Base-by-base conservation (phyloP, 1,140 invertebrate genomes). In the Diplogasteroides magnus region DNA sequence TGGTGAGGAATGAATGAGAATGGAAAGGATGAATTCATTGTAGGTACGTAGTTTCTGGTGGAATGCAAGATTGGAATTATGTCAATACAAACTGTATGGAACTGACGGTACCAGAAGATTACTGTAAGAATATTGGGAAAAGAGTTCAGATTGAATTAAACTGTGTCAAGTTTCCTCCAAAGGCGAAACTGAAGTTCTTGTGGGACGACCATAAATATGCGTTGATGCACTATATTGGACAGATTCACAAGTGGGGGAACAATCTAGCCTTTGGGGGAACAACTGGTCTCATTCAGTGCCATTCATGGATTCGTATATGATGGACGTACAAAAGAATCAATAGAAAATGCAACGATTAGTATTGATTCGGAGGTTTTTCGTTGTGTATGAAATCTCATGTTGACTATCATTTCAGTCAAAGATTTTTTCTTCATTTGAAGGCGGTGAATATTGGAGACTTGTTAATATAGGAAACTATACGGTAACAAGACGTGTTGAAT, bases 11-110 rank as follows among this genome's bases (percentile, higher is more conserved):
- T 19, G 37, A 48, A 11, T 48, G 37, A 48, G 37, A 48, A 19
- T 48, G 6, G 6, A 6, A 48, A 11, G 6, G 6, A 48, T 48
- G 6, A 48, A 48, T 48, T 48, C 37, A 11, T 48, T 19, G 37
- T 32, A 71, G 69, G 69, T 85, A 85, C 72, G 82, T 84, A 61
- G 84, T 86, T 0, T 69, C 78, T 61, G 79, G 93, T 0, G 94
- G 94, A 15, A 97, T 98, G 94, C 95, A 98, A 56, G 95, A 98
- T 83, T 98, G 91, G 89, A 97, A 95, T 84, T 98, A 98, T 82
- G 73, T 95, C 0, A 86, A 90, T 68, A 90, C 91, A 15, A 94
- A 91, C 77, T 93, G 91, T 78, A 91, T 96, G 86, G 94, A 97
- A 83, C 85, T 97, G 0, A 97, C 37, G 37, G 37, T 48, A 48